Base-by-base conservation (phyloP, 2,113 vertebrate genomes). In the Muntiacus reevesi region DNA sequence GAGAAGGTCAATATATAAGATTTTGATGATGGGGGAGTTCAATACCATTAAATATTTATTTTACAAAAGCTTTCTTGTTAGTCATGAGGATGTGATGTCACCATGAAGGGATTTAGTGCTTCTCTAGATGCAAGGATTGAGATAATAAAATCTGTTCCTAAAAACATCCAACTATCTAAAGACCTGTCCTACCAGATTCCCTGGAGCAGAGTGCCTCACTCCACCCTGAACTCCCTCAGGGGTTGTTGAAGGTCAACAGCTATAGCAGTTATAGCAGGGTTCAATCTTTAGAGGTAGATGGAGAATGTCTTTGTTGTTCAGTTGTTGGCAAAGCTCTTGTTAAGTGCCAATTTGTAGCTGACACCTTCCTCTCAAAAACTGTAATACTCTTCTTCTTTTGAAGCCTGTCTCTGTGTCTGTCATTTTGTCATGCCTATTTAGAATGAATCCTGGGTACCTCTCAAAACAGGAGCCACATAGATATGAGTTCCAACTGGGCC, bases 351-450 rank as follows among this genome's bases (percentile, higher is more conserved):
- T 40, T 40, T 74, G 67, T 74, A 40, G 67, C 19, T 74, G 67
- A 74, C 67, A 40, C 23, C n/a, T n/a, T 93, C 54, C 43, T 87
- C 87, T 79, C 52, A 16, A 52, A 87, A 94, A 74, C 62, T 54
- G 30, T 79, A 67, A 84, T 71, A 79, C 13, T 71, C 62, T 94
- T 97, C 43, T 92, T 96, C 50, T 87, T 89, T 94, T 30, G 64
- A 90, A 87, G 57, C 1, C 23, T 82, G 23, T 54, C 84, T 87
- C 43, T 59, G 13, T 85, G 92, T 85, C n/a, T 86, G 25, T 89
- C 55, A 62, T 91, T 43, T 92, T 83, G 47, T 8, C 50, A 60
- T 36, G 71, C 12, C 30, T 6, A 5, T 25, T 92, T n/a, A 92
- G 85, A 87, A 88, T 25, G 57, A 91, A 64, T 60, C 23, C 33